Percentiles rank a stretch among this genome's conserved stretches.
Conservation (phyloP, 2,797 vertebrate species). For the Gymnocypris eckloni region DNA sequence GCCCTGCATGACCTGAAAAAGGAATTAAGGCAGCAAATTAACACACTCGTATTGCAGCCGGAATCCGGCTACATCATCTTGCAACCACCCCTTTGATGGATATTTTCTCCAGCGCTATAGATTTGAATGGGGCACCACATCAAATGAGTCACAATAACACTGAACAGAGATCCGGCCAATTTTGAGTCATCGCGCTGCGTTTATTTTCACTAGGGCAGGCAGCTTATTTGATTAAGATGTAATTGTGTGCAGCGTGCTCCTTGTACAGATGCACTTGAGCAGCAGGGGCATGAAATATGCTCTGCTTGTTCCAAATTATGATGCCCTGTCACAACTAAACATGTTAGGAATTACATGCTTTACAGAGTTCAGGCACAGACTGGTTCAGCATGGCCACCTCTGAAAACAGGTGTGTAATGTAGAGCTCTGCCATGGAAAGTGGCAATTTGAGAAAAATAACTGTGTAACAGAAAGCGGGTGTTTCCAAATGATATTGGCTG, state of each 20-base stretch:
- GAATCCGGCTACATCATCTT: conserved; percentile 18
- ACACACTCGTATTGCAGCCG: not conserved
- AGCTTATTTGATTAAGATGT: conserved; percentile 67
- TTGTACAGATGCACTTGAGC: conserved; percentile 47
- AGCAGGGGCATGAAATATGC: conserved; percentile 52
- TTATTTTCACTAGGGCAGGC: conserved; percentile 60
- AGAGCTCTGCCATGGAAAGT: conserved; percentile 43
- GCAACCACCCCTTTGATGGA: conserved; percentile 22
- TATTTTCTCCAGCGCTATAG: conserved; percentile 43
- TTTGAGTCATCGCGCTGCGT: conserved; percentile 53
- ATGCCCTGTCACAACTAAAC: conserved; percentile 44
- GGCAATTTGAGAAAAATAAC: conserved; percentile 13
- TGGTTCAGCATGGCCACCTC: conserved; percentile 29
- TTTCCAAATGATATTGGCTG: not conserved
- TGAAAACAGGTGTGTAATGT: conserved; percentile 39
- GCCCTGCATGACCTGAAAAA: conserved; percentile 29
- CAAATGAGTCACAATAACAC: conserved; percentile 57
- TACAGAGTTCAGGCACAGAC: conserved; percentile 35
- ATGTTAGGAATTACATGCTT: conserved; percentile 55
- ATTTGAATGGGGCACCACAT: conserved; percentile 46
- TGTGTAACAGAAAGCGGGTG: conserved; percentile 3
- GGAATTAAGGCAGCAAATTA: conserved; percentile 13
- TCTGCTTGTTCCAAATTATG: conserved; percentile 47
- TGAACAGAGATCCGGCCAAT: conserved; percentile 60
- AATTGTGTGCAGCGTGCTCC: conserved; percentile 60